Evolutionary conservation across 2,888 invertebrate species (phyloP).

Genomic region (Hirtodrosophila confusa): DNA sequence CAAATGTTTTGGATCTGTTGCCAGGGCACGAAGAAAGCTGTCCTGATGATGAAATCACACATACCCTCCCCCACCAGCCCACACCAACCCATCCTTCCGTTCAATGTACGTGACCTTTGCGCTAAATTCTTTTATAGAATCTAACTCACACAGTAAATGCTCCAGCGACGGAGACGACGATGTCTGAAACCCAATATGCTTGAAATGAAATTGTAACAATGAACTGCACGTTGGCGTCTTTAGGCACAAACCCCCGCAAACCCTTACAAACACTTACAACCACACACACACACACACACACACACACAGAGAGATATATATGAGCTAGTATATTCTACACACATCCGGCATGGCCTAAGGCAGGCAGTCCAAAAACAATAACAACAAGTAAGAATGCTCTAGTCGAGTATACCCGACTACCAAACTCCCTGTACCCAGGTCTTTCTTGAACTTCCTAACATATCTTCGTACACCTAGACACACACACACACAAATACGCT

Average conservation of each 20-base stretch:
- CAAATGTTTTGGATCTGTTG: slow-evolving; percentile 19
- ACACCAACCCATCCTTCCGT: not conserved
- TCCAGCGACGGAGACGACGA: slow-evolving; percentile 18
- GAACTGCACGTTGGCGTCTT: slow-evolving; percentile 49
- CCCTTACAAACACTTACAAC: slow-evolving; percentile 18
- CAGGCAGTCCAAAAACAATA: slow-evolving; percentile 41
- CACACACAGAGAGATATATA: slow-evolving; percentile 12
- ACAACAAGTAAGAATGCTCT: no score
- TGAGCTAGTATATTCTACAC: slow-evolving; percentile 38
- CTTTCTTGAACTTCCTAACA: no score
- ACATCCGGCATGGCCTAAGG: slow-evolving; percentile 51
- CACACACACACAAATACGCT: no score
- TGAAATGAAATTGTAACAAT: slow-evolving; percentile 74
- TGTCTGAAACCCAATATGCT: slow-evolving; percentile 71
- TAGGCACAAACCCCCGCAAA: slow-evolving; percentile 35
- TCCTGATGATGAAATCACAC: slow-evolving; percentile 51
- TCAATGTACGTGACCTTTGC: slow-evolving; percentile 69
- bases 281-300: slow-evolving; percentile 8
- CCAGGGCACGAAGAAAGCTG: slow-evolving; percentile 17
- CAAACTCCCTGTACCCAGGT: no score
- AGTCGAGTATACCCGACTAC: no score
- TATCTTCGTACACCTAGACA: no score
- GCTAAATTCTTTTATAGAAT: slow-evolving; percentile 63
- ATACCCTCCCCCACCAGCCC: not conserved
- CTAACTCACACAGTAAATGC: slow-evolving; percentile 40